These are phyloP conservation scores for Actenoides hombroni DNA, from an alignment of 2,113 vertebrate species.

Conservation along the genomic window DNA sequence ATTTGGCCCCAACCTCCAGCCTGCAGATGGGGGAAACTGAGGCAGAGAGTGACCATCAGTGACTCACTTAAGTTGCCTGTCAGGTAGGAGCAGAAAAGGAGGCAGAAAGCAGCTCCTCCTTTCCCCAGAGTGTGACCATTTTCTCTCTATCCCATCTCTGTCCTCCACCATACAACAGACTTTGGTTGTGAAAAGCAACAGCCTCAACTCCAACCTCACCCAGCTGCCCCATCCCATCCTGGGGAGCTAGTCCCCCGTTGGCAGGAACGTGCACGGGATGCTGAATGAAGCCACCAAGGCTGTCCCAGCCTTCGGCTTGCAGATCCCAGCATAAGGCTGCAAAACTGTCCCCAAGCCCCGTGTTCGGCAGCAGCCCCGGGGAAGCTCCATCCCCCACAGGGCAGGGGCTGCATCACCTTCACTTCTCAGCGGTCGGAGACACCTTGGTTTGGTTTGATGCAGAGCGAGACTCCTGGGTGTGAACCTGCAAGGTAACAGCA, in stretches of 20 bases:
- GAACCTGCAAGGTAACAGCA: conserved; percentile 39
- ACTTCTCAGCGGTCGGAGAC: fast-evolving
- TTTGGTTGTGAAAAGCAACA: background rate
- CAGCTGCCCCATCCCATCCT: background rate
- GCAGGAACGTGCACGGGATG: fast-evolving
- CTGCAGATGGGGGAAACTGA: background rate
- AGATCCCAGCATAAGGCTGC: background rate
- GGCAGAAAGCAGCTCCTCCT: background rate
- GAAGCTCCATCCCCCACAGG: background rate
- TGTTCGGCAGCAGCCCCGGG: fast-evolving
- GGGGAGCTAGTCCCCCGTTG: fast-evolving
- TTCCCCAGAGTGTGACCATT: background rate
- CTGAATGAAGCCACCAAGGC: background rate
- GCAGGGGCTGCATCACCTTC: fast-evolving
- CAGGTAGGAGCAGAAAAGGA: background rate
- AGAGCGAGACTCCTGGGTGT: conserved; percentile 41
- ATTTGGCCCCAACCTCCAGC: background rate
- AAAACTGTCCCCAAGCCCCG: background rate
- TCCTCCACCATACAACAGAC: too few species aligned
- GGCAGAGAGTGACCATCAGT: background rate
- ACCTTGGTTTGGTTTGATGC: background rate
- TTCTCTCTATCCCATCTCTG: background rate
- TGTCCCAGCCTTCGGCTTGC: background rate
- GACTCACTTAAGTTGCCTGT: background rate
- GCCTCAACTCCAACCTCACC: background rate